A percentile compares a stretch with the other conserved stretches of the same genome.
phyloP scores from a whole-genome alignment of 35 echinoderm and acorn worm genomes.

The Nesometra sesokonis region DNA sequence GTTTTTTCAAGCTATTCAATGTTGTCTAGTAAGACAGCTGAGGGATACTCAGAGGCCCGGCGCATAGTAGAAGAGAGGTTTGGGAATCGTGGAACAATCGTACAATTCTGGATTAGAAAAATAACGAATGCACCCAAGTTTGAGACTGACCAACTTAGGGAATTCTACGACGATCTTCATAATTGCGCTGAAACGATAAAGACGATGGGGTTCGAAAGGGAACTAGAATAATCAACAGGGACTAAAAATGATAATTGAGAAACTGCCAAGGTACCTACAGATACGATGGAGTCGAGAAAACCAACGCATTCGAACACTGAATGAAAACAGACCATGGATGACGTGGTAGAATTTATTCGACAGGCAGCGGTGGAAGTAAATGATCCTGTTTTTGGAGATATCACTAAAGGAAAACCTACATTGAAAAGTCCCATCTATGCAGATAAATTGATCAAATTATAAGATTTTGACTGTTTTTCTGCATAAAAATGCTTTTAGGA shows the following conservation, averaged over 20 bases:
- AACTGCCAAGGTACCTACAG: not conserved
- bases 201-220: not conserved
- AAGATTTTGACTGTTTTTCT: too few species aligned
- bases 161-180: not conserved
- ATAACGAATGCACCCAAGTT: not conserved
- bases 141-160: not conserved
- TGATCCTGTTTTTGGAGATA: too few species aligned
- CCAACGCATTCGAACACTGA: too few species aligned
- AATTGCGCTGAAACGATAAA: not conserved
- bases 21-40: not conserved
- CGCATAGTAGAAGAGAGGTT: not conserved
- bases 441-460: too few species aligned
- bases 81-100: not conserved
- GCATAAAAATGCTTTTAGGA: too few species aligned
- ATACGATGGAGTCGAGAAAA: too few species aligned
- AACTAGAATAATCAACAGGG: not conserved
- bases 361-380: too few species aligned
- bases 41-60: not conserved
- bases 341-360: too few species aligned
- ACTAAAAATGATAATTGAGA: not conserved
- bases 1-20: not conserved
- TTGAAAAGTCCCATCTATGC: too few species aligned
- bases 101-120: not conserved
- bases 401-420: too few species aligned
- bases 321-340: too few species aligned